These are phyloP conservation scores for Agrenia bidenticulata DNA, from an alignment of 2,888 invertebrate genomes.

Conservation along the genomic window DNA sequence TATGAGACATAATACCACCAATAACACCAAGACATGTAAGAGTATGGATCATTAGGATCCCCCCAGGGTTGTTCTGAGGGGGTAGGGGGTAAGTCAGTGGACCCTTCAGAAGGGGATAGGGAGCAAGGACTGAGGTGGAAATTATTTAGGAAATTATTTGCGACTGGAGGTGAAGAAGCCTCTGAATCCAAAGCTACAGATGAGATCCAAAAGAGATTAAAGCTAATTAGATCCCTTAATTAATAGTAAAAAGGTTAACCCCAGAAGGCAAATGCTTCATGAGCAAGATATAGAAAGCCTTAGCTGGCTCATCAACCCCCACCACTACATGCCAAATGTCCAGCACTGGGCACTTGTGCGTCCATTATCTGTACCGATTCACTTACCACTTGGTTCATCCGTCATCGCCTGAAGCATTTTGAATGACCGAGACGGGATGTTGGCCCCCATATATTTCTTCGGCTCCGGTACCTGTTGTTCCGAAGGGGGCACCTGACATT, in stretches of 20 bases:
- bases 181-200: conserved; percentile 32
- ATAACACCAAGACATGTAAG: conserved; percentile 51
- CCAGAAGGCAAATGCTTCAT: no score
- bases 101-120: not conserved
- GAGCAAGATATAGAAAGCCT: no score
- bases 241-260: conserved; percentile 10
- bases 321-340: no score
- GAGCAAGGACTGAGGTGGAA: not conserved
- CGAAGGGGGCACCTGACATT: conserved; percentile 62
- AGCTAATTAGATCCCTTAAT: no score
- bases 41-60: conserved; percentile 36
- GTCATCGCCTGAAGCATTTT: conserved; percentile 78
- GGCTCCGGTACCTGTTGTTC: conserved; percentile 67
- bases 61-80: not conserved
- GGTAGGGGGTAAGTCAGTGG: not conserved
- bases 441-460: conserved; percentile 72
- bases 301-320: no score
- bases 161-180: conserved; percentile 35
- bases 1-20: conserved; percentile 51
- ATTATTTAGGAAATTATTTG: conserved; percentile 28
- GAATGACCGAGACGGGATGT: conserved; percentile 79
- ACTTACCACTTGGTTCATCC: conserved; percentile 56
- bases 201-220: not conserved
- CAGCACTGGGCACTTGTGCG: no score
- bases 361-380: no score